Evolutionary conservation across 2,888 invertebrate species (phyloP).

Genomic region (Cerastis leucographa): DNA sequence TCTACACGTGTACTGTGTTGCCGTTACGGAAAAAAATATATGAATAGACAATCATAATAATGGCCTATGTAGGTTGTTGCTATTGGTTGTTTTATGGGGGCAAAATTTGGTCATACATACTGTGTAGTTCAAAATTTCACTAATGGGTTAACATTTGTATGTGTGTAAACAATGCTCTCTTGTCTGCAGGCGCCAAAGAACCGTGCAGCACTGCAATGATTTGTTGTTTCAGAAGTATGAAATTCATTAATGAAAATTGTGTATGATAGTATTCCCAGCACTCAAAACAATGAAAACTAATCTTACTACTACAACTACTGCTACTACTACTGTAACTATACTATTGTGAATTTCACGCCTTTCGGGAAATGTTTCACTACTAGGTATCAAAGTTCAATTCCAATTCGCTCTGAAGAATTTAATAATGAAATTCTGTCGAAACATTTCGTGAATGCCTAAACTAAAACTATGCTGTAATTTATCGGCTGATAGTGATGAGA

Average conservation of each 20-base stretch:
- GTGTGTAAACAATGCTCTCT: neutral
- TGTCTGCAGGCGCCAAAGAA: neutral
- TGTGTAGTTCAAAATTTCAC: neutral
- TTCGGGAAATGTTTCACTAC: conserved; percentile 7
- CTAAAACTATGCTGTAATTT: conserved; percentile 56
- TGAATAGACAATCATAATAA: conserved; percentile 30
- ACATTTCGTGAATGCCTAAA: conserved; percentile 39
- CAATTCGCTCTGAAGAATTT: conserved; percentile 43
- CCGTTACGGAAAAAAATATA: conserved; percentile 23
- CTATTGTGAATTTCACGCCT: neutral
- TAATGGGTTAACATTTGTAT: neutral
- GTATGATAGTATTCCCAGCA: neutral
- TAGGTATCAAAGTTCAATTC: conserved; percentile 42
- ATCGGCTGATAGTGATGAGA: conserved; percentile 12
- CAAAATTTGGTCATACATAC: neutral
- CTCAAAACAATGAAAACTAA: conserved; percentile 14
- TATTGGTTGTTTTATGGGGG: conserved; percentile 5
- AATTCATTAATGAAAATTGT: neutral
- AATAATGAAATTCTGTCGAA: conserved; percentile 46
- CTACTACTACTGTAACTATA: too few species aligned
- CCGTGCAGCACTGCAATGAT: neutral
- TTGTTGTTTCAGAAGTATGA: neutral
- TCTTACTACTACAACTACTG: too few species aligned
- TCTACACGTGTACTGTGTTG: conserved; percentile 25
- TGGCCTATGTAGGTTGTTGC: conserved; percentile 13